Conservation (phyloP, 2,113 vertebrate species). For the Sebastes fasciatus region DNA sequence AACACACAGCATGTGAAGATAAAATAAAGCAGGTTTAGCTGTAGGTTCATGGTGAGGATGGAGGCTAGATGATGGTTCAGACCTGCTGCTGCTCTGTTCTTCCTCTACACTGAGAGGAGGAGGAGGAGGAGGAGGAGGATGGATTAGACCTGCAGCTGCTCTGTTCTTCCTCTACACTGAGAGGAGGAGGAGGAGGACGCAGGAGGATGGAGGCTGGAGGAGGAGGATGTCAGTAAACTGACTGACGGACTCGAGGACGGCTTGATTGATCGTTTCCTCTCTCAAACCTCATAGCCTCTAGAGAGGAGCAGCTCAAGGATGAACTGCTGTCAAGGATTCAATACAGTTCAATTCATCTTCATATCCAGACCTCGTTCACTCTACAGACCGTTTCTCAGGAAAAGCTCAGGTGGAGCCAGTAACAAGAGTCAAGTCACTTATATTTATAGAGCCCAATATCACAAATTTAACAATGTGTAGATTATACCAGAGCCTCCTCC, state of each 20-base stretch:
- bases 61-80: no score
- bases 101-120: neutral
- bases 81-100: no score
- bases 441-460: neutral
- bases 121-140: no score
- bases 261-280: constrained; percentile 3
- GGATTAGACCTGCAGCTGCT: no score
- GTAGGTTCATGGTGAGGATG: no score
- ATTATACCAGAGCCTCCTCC: no score
- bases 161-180: neutral
- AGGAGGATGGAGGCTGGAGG: no score
- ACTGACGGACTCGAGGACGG: neutral
- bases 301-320: no score
- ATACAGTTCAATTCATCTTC: no score
- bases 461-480: neutral
- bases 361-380: neutral
- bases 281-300: neutral
- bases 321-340: no score
- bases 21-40: no score
- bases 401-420: neutral
- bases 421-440: neutral
- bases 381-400: neutral
- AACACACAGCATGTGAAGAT: no score
- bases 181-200: neutral
- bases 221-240: neutral